Conservation (phyloP, 2,888 invertebrate genomes). For the Heliconius sara region DNA sequence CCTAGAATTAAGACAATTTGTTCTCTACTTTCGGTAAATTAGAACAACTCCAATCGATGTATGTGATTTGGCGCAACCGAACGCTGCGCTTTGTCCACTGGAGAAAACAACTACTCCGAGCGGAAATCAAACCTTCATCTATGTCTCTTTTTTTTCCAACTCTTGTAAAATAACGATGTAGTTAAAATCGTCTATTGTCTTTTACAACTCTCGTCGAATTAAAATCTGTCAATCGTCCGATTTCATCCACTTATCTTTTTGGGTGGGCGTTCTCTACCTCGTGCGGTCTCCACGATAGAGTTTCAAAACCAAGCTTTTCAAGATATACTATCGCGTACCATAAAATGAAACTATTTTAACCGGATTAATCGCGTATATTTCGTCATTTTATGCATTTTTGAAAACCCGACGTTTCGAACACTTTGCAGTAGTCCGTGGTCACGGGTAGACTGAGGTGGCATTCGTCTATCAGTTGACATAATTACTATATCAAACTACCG, state of each 20-base stretch:
- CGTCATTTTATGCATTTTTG: too few relatives aligned
- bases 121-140: not conserved
- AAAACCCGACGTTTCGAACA: too few relatives aligned
- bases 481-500: too few relatives aligned
- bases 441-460: too few relatives aligned
- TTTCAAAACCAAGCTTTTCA: constrained; percentile 5
- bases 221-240: constrained; percentile 29
- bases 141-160: not conserved
- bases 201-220: constrained; percentile 23
- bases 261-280: constrained; percentile 21
- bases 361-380: too few relatives aligned
- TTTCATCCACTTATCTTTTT: constrained; percentile 26
- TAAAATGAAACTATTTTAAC: too few relatives aligned
- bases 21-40: not conserved
- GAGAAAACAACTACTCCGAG: too few relatives aligned
- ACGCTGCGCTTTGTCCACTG: not conserved
- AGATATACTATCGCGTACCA: too few relatives aligned
- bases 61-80: not conserved
- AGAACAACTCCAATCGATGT: too few relatives aligned
- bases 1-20: not conserved
- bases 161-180: constrained; percentile 20
- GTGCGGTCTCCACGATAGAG: not conserved
- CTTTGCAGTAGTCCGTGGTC: too few relatives aligned
- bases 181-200: constrained; percentile 17
- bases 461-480: too few relatives aligned